Percentiles rank a stretch among this genome's conserved stretches.
These are phyloP conservation scores for Yoshiicerus persimilis DNA, from an alignment of 1,140 invertebrate genomes.

Conservation along the genomic window DNA sequence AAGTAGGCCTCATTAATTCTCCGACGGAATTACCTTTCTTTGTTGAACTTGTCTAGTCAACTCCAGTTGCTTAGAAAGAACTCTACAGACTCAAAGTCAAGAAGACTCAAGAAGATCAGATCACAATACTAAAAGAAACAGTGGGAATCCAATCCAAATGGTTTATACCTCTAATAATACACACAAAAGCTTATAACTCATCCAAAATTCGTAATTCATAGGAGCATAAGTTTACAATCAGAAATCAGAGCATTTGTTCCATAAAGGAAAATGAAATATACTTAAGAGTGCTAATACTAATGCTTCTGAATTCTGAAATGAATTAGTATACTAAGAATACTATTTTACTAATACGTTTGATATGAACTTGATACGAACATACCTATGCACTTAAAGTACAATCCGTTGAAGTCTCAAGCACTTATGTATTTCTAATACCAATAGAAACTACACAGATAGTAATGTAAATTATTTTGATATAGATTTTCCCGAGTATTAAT, in stretches of 20 bases:
- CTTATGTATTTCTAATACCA: too few species aligned
- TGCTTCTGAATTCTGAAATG: not conserved
- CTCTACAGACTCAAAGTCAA: not conserved
- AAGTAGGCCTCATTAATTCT: constrained; percentile 27
- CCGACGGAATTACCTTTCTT: constrained; percentile 20
- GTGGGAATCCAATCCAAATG: constrained; percentile 1
- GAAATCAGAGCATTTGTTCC: constrained; percentile 10
- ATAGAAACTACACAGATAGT: too few species aligned
- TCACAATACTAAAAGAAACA: not conserved
- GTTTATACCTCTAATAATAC: not conserved
- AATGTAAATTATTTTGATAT: not conserved
- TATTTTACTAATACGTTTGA: not conserved
- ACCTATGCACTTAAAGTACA: not conserved
- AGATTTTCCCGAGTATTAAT: not conserved
- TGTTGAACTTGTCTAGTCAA: not conserved
- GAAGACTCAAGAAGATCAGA: not conserved
- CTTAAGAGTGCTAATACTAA: too few species aligned
- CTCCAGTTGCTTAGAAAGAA: not conserved
- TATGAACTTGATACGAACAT: too few species aligned
- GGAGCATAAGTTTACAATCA: not conserved
- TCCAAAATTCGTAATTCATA: not conserved
- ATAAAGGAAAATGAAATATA: too few species aligned
- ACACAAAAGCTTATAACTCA: not conserved
- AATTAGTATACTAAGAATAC: not conserved
- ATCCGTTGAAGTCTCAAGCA: too few species aligned